phyloP scores from a whole-genome alignment of 1,140 invertebrate genomes.

The Lasioglossum baleicum region DNA sequence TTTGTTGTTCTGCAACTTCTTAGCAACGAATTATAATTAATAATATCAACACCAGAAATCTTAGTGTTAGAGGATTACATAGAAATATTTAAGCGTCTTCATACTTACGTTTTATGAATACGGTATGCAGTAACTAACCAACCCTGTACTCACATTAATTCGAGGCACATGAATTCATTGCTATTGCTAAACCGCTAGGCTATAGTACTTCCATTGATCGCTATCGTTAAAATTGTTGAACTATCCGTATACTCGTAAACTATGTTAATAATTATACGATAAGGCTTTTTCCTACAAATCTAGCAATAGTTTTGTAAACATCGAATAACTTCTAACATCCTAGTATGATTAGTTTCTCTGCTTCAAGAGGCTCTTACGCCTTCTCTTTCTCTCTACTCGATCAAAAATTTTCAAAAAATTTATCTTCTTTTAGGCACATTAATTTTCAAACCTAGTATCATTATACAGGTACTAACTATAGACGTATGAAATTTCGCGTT shows the following conservation, averaged over 20 bases:
- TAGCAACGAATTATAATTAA: conserved; percentile 40
- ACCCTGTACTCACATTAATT: conserved; percentile 54
- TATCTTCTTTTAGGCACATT: conserved; percentile 58
- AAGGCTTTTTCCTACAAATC: conserved; percentile 20
- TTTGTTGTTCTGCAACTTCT: conserved; percentile 17
- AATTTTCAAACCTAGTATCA: conserved; percentile 30
- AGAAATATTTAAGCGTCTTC: conserved; percentile 58
- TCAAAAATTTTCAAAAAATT: conserved; percentile 44
- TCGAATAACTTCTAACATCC: conserved; percentile 23
- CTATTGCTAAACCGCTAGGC: conserved; percentile 21
- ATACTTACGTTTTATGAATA: conserved; percentile 58
- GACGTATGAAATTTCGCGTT: conserved; percentile 35
- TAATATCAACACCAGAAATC: conserved; percentile 28
- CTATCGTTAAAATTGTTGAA: conserved; percentile 7
- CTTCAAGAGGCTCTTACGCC: neutral
- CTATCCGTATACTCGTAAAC: conserved; percentile 17
- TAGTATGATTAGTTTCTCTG: conserved; percentile 6
- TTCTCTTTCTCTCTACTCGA: conserved; percentile 1
- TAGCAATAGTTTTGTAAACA: conserved; percentile 35
- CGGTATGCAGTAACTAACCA: conserved; percentile 34
- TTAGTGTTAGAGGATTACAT: conserved; percentile 34
- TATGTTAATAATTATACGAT: conserved; percentile 5
- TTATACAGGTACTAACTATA: conserved; percentile 56
- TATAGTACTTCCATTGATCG: conserved; percentile 13
- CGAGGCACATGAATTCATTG: conserved; percentile 57